A percentile compares a stretch with the other conserved stretches of the same genome.
phyloP scores from a whole-genome alignment of 2,888 invertebrate species.

The Meliscaeva auricollis region DNA sequence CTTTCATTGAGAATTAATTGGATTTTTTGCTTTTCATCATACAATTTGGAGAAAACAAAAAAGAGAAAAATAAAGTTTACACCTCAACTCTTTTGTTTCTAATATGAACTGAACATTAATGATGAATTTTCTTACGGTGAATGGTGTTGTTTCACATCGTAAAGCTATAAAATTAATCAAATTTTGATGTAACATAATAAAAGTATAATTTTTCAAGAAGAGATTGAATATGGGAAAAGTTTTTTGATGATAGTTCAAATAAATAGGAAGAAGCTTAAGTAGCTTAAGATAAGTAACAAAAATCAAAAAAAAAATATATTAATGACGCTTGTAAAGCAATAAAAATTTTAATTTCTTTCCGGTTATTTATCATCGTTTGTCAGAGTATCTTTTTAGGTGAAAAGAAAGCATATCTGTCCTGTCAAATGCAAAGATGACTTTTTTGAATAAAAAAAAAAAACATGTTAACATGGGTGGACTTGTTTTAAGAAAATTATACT shows the following conservation, averaged over 20 bases:
- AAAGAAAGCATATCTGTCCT: no score
- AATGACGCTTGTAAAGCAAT: background rate
- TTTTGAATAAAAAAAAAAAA: no score
- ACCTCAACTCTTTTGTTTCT: conserved; percentile 18
- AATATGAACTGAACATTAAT: no score
- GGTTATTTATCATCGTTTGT: background rate
- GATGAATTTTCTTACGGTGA: conserved; percentile 15
- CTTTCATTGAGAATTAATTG: conserved; percentile 44
- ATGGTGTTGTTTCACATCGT: background rate
- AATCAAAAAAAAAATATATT: background rate
- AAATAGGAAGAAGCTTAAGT: background rate
- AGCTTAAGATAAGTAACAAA: background rate
- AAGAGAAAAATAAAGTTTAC: conserved; percentile 17
- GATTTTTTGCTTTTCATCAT: conserved; percentile 1
- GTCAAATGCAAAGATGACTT: no score
- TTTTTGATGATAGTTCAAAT: background rate
- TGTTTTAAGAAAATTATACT: no score
- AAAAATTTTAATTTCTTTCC: background rate
- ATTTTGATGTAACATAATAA: background rate
- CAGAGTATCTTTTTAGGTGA: no score
- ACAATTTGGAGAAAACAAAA: background rate
- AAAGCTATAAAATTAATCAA: conserved; percentile 8
- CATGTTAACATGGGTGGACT: no score
- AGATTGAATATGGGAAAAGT: background rate
- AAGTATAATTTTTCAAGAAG: background rate